Evolutionary conservation across 1,140 invertebrate genomes (phyloP).

Genomic region (Zaprionus capensis): DNA sequence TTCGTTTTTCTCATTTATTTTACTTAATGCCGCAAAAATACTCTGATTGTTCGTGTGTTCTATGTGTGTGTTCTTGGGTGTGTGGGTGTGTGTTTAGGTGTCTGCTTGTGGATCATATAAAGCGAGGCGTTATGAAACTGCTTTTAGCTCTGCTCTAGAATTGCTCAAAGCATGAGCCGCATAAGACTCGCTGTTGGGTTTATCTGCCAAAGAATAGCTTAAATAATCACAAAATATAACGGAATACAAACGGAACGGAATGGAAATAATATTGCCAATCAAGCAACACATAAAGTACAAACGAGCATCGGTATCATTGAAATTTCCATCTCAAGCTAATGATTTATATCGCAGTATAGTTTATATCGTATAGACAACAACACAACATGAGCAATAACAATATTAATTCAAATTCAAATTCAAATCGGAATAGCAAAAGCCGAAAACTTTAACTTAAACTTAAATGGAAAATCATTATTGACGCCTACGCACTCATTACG

Average conservation of each 20-base stretch:
- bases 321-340: slow-evolving; percentile 39
- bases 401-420: slow-evolving; percentile 9
- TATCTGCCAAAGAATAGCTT: slow-evolving; percentile 13
- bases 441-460: slow-evolving; percentile 3
- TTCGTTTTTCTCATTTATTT: slow-evolving; percentile 53
- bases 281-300: slow-evolving; percentile 46
- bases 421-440: slow-evolving; percentile 41
- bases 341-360: slow-evolving; percentile 4
- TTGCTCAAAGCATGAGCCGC: slow-evolving; percentile 21
- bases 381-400: slow-evolving; percentile 51
- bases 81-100: slow-evolving; percentile 30
- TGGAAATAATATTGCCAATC: slow-evolving; percentile 42
- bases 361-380: slow-evolving; percentile 33
- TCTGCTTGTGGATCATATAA: slow-evolving; percentile 31
- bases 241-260: slow-evolving; percentile 11
- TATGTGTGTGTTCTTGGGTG: slow-evolving; percentile 37
- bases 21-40: slow-evolving; percentile 72
- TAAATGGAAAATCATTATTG: slow-evolving; percentile 16
- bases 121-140: slow-evolving; percentile 32
- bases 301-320: slow-evolving; percentile 26
- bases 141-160: slow-evolving; percentile 25
- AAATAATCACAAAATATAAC: slow-evolving; percentile 4
- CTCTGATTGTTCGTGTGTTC: slow-evolving; percentile 42
- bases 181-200: slow-evolving; percentile 15
- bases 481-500: slow-evolving; percentile 27